Evolutionary conservation across 2,113 vertebrate genomes (phyloP), one percentile per base, ranked within the genome.

Genomic region (Hippocampus abdominalis): DNA sequence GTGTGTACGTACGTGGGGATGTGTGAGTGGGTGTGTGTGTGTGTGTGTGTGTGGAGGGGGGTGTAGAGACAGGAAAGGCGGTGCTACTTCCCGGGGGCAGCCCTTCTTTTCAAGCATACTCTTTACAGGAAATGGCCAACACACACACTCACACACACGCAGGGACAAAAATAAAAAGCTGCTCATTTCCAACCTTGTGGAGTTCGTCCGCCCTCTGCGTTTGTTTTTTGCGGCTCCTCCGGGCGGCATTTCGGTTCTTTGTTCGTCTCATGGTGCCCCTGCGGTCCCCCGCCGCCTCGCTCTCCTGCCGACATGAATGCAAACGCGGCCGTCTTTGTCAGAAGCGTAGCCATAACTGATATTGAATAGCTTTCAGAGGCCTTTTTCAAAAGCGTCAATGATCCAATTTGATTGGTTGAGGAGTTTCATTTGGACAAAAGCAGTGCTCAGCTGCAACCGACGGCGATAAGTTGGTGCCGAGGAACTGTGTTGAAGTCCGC

Each of bases 221-320:
- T 69, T 95, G 93, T 63, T 92, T 95, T 69, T 70, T 91, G 32
- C 94, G 88, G 74, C 92, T 94, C 71, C 91, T 94, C 76, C 93
- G 91, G 4, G 94, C 93, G 0, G 94, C 91, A 0, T 81, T 81
- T 32, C 91, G 82, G 89, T 94, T 96, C 80, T 89, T 94, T 61
- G 88, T 87, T n/a, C 79, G 86, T 57, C 88, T 89, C 67, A 80
- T 91, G 49, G 70, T 70, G 57, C 27, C 27, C 57, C 73, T 76
- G 3, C 70, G 83, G 53, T 16, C 56, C 61, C 7, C 65, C 74
- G 57, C 59, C 70, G 10, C 60, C 7, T 70, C 74, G 48, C n/a
- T 46, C 8, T 74, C 86, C 89, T 91, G 68, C 54, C 36, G 42
- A 7, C 39, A 44, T 3, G 1, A 21, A 18, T 1, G 21, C 0